Base-by-base conservation (phyloP, 2,888 invertebrate genomes). In the Pyralis farinalis region DNA sequence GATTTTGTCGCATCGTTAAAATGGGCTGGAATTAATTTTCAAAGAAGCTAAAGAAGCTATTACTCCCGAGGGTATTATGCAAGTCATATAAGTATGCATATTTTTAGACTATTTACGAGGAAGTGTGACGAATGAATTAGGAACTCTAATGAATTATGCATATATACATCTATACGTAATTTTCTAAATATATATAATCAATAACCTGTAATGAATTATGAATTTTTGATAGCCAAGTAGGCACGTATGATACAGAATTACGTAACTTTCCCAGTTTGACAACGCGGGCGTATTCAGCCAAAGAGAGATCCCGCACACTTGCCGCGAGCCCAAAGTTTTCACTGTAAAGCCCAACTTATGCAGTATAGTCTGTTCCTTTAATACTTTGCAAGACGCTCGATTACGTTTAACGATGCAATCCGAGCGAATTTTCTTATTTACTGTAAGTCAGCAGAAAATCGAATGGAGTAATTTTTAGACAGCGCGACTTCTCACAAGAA, bases 271-370 rank as follows among this genome's bases (percentile, higher is more conserved):
- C 59, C 57, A 59, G 62, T 67, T 61, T 51, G 48, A 53, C 65
- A 71, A 65, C 51, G 52, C 54, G 64, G 66, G 64, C 70, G 72
- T 76, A 76, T 73, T 75, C 66, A 57, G 66, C 68, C 70, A 69
- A 71, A 69, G 72, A 80, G 77, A 72, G 76, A 82, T 80, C 71
- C 77, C 65, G 78, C 80, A 74, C 84, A 85, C 81, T 83, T 72
- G 80, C 74, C 71, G 77, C 73, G 67, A 70, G 68, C 71, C 71
- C 78, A 72, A 86, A 86, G 75, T 86, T 87, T 86, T 72, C 85
- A 85, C 77, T 86, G 84, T 84, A 72, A 86, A 81, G 81, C 81
- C 82, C 76, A 87, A 87, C 86, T 87, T 87, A 82, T 80, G 86
- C 85, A 85, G 85, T 87, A 86, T 84, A 80, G 80, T 81, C 76